Conservation (phyloP, 1,140 invertebrate genomes). For the Littorina saxatilis region DNA sequence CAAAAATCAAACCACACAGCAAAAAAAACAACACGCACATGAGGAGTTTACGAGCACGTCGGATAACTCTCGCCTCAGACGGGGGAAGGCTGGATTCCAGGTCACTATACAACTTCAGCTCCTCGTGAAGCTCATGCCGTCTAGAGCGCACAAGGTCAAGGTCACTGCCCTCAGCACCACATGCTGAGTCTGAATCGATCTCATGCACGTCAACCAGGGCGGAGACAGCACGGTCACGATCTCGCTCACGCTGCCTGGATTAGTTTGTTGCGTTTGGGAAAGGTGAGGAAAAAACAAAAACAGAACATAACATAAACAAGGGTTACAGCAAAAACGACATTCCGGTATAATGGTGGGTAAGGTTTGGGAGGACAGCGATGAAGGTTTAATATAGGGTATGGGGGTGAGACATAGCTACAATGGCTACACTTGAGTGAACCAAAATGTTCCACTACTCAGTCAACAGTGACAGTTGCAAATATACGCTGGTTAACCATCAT, state of each 20-base stretch:
- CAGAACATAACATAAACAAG: no score
- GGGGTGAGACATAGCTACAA: no score
- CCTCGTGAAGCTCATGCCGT: conserved; percentile 42
- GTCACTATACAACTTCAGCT: conserved; percentile 41
- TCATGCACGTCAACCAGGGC: conserved; percentile 29
- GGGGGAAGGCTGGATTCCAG: conserved; percentile 41
- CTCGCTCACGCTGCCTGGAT: neutral
- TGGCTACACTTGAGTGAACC: no score
- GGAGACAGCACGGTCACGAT: neutral
- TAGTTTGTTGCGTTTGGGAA: neutral
- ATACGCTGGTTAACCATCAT: no score
- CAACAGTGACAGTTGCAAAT: no score
- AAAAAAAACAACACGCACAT: conserved; percentile 45
- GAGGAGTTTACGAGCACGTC: conserved; percentile 49
- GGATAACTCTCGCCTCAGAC: conserved; percentile 46
- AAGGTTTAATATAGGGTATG: no score
- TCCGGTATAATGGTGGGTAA: no score
- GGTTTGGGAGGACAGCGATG: no score
- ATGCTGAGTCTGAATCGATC: neutral
- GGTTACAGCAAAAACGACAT: no score
- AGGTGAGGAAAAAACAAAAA: no score
- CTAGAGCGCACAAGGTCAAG: conserved; percentile 33
- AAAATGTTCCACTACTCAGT: no score
- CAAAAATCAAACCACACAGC: neutral
- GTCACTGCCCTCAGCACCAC: neutral